phyloP scores from a whole-genome alignment of 2,888 invertebrate genomes.

The Capitulum mitella region DNA sequence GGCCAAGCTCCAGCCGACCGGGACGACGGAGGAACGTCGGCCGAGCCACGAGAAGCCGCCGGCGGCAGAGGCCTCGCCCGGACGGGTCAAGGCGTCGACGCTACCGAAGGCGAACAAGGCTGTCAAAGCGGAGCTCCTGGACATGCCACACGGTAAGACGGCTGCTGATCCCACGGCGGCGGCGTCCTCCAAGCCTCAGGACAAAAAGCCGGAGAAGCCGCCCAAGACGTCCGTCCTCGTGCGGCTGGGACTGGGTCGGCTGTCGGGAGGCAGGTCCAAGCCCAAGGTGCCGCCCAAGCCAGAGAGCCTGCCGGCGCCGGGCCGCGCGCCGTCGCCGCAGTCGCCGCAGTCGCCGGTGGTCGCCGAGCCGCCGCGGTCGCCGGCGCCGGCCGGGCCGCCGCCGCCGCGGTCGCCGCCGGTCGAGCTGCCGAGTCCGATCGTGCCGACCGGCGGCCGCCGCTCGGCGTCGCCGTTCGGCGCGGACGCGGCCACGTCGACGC shows the following conservation, averaged over 20 bases:
- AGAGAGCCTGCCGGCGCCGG: not conserved
- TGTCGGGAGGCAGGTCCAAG: constrained; percentile 30
- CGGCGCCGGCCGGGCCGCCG: not conserved
- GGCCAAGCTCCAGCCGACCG: not conserved
- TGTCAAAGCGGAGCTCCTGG: no score
- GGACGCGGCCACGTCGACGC: not conserved
- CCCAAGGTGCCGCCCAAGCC: constrained; percentile 30
- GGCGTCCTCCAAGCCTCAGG: no score
- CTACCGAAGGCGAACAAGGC: not conserved
- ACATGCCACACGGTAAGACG: no score
- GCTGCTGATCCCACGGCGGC: no score
- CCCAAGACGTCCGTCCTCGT: constrained; percentile 23
- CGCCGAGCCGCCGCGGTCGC: not conserved
- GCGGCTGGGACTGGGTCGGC: constrained; percentile 29
- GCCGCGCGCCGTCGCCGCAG: not conserved
- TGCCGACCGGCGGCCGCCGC: not conserved
- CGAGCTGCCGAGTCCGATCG: not conserved
- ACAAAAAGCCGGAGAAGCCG: constrained; percentile 27
- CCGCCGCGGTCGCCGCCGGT: not conserved
- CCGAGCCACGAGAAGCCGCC: not conserved
- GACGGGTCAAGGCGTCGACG: not conserved
- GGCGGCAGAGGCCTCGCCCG: not conserved
- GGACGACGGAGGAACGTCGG: not conserved
- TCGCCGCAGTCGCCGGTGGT: not conserved
- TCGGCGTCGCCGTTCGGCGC: not conserved